phyloP scores from a whole-genome alignment of 2,797 vertebrate species.

The Brotula barbata region DNA sequence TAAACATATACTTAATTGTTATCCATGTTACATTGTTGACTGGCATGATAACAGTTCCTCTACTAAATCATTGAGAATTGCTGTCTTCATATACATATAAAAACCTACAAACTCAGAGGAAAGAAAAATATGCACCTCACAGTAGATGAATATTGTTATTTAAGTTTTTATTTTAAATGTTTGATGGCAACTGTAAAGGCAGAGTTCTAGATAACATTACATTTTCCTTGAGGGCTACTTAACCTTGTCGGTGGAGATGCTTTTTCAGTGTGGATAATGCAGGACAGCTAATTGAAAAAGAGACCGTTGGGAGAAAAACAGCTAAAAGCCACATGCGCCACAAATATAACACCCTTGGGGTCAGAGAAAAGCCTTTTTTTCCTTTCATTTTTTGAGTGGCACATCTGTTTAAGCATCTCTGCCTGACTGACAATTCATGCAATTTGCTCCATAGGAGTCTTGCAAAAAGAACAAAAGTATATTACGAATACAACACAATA shows the following conservation, averaged over 20 bases:
- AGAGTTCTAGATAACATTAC: neutral
- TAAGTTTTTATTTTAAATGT: neutral
- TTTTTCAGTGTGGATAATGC: neutral
- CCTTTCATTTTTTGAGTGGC: neutral
- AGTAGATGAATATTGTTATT: neutral
- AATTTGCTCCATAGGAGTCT: neutral
- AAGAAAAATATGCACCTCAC: neutral
- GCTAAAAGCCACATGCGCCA: neutral
- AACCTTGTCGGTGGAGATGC: neutral
- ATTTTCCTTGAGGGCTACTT: neutral
- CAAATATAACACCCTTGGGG: neutral
- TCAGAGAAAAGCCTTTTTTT: neutral
- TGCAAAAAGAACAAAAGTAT: slow-evolving; percentile 6
- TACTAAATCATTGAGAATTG: neutral
- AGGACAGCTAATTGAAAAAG: neutral
- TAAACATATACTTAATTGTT: too few species aligned
- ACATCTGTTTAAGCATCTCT: neutral
- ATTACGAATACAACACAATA: too few species aligned
- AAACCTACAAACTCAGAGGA: neutral
- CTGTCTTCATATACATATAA: neutral
- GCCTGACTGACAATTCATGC: neutral
- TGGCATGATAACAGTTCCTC: too few species aligned
- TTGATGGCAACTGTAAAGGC: neutral
- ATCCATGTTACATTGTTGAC: too few species aligned
- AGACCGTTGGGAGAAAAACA: neutral